Evolutionary conservation across 2,797 vertebrate genomes (phyloP).

Genomic region (Anniella stebbinsi): DNA sequence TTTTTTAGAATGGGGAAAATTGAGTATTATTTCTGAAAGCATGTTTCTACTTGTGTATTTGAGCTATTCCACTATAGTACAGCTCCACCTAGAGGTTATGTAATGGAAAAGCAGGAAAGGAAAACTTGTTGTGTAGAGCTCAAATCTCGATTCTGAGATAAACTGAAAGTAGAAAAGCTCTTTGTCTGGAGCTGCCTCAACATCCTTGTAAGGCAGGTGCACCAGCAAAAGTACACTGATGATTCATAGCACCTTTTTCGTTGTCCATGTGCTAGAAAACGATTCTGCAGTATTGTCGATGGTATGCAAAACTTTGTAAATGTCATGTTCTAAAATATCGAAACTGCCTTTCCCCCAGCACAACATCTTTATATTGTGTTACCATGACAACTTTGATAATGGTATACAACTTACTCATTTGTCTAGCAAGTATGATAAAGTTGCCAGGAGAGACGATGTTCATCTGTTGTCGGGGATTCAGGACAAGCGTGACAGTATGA

Average conservation of each 20-base stretch:
- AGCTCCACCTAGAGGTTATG: too few relatives aligned
- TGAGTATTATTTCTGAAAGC: too few relatives aligned
- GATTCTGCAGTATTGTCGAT: not conserved
- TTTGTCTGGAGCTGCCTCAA: not conserved
- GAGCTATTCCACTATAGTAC: too few relatives aligned
- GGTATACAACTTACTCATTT: not conserved
- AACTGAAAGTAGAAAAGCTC: too few relatives aligned
- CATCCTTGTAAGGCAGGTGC: not conserved
- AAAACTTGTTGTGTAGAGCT: too few relatives aligned
- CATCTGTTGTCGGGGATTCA: fast-evolving
- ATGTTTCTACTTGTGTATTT: too few relatives aligned
- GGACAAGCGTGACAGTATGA: not conserved
- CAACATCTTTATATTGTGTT: conserved; percentile 13
- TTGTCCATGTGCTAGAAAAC: not conserved
- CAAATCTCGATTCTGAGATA: too few relatives aligned
- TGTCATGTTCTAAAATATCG: not conserved
- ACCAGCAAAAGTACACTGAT: not conserved
- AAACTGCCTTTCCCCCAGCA: not conserved
- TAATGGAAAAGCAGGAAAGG: too few relatives aligned
- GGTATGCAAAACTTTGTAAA: conserved; percentile 28
- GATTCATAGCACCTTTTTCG: not conserved
- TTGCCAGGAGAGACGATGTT: not conserved
- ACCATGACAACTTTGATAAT: conserved; percentile 15
- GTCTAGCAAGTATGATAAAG: conserved; percentile 36
- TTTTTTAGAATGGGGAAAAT: too few relatives aligned